Evolutionary conservation across 2,888 invertebrate species (phyloP).

Genomic region (Sphaeridia pumilis): DNA sequence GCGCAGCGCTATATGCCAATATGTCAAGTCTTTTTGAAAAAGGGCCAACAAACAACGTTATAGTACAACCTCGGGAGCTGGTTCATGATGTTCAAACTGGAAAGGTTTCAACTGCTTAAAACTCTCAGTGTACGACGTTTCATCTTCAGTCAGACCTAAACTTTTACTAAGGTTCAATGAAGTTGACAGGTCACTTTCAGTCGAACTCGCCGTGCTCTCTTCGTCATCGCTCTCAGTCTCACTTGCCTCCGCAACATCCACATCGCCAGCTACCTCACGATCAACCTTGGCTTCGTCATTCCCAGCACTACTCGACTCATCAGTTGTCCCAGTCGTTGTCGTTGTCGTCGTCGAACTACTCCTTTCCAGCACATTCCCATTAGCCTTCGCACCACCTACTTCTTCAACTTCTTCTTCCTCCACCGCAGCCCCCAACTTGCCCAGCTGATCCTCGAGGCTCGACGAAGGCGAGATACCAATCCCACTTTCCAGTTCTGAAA

Average conservation of each 20-base stretch:
- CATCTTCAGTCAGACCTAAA: slow-evolving; percentile 11
- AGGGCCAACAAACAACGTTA: no score
- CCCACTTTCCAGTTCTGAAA: slow-evolving; percentile 9
- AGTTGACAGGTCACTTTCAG: slow-evolving; percentile 12
- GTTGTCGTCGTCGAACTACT: no score
- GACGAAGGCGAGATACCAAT: slow-evolving; percentile 9
- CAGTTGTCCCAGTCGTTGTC: background rate
- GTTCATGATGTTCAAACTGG: slow-evolving; percentile 30
- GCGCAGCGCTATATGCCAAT: no score
- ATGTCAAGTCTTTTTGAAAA: no score
- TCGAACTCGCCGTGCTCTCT: slow-evolving; percentile 10
- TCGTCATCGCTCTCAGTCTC: slow-evolving; percentile 11
- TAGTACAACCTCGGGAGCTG: slow-evolving; percentile 32
- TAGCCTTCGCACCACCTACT: background rate
- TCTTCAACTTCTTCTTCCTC: slow-evolving; percentile 4
- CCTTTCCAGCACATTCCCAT: no score
- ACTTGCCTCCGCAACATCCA: background rate
- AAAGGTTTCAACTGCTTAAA: slow-evolving; percentile 34
- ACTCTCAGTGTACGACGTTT: slow-evolving; percentile 23
- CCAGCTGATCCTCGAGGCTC: slow-evolving; percentile 7
- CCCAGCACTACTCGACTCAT: no score
- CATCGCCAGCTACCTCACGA: no score
- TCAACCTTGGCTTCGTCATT: no score
- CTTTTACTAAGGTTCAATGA: slow-evolving; percentile 13
- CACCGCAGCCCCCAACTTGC: background rate